A percentile compares a stretch with the other conserved stretches of the same genome.
These are phyloP conservation scores for Sceloporus undulatus DNA, from an alignment of 2,113 vertebrate genomes.

Conservation along the genomic window DNA sequence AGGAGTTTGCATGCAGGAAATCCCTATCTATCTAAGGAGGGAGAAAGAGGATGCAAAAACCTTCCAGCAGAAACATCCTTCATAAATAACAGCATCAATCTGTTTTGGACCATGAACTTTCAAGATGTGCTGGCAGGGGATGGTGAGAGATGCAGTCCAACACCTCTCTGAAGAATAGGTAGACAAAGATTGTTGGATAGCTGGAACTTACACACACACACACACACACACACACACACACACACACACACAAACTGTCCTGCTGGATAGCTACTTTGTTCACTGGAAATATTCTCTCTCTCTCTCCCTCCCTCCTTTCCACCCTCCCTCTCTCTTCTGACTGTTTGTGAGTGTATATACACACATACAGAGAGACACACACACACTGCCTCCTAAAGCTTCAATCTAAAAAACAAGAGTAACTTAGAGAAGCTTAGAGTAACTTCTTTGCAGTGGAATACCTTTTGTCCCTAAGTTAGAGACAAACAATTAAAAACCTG, in stretches of 20 bases:
- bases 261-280: slow-evolving; percentile 5
- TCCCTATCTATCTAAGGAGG: too few relatives aligned
- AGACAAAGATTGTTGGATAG: background rate
- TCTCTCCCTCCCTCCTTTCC: background rate
- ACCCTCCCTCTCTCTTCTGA: background rate
- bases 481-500: background rate
- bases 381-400: background rate
- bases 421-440: background rate
- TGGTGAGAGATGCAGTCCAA: too few relatives aligned
- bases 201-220: background rate
- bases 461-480: slow-evolving; percentile 5
- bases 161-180: too few relatives aligned
- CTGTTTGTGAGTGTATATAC: background rate
- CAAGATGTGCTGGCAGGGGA: background rate
- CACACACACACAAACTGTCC: too few relatives aligned
- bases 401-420: background rate
- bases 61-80: background rate
- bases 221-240: too few relatives aligned
- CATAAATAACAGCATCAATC: background rate
- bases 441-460: slow-evolving; percentile 9
- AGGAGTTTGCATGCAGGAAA: too few relatives aligned
- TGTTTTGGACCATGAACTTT: background rate
- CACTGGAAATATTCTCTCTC: background rate
- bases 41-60: too few relatives aligned
- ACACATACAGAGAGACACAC: background rate